Evolutionary conservation across 2,113 vertebrate species (phyloP).

Genomic region (Piprites chloris): DNA sequence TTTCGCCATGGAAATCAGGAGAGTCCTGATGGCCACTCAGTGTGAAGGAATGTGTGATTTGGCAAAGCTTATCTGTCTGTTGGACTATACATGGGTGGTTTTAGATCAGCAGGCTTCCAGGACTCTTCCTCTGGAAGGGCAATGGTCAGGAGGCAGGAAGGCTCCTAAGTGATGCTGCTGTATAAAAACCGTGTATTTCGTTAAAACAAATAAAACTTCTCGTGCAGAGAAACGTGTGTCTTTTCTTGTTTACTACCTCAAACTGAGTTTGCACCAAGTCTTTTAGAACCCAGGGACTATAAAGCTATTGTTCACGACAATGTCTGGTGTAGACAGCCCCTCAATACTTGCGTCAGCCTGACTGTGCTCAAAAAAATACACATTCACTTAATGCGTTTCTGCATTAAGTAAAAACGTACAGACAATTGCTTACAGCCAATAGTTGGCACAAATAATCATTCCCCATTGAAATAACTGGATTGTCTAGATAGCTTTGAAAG

Average conservation of each 20-base stretch:
- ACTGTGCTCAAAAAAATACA: background rate
- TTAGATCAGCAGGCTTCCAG: background rate
- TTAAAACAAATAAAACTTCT: slow-evolving; percentile 52
- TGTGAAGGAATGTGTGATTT: background rate
- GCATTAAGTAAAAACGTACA: background rate
- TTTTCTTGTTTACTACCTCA: background rate
- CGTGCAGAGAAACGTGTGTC: background rate
- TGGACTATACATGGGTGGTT: background rate
- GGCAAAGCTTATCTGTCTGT: background rate
- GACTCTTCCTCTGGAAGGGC: background rate
- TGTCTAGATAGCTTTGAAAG: background rate
- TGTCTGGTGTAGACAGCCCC: background rate
- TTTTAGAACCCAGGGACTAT: background rate
- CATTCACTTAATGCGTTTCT: background rate
- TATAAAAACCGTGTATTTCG: background rate
- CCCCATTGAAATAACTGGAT: background rate
- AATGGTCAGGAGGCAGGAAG: background rate
- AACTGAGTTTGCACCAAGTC: background rate
- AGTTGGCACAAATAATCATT: background rate
- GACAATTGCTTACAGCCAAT: background rate
- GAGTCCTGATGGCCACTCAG: background rate
- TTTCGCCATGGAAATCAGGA: rapidly evolving
- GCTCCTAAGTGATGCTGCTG: background rate
- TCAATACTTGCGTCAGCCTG: background rate
- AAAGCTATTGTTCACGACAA: background rate